phyloP scores from a whole-genome alignment of 2,888 invertebrate genomes.

The Drepanosiphum platanoidis region DNA sequence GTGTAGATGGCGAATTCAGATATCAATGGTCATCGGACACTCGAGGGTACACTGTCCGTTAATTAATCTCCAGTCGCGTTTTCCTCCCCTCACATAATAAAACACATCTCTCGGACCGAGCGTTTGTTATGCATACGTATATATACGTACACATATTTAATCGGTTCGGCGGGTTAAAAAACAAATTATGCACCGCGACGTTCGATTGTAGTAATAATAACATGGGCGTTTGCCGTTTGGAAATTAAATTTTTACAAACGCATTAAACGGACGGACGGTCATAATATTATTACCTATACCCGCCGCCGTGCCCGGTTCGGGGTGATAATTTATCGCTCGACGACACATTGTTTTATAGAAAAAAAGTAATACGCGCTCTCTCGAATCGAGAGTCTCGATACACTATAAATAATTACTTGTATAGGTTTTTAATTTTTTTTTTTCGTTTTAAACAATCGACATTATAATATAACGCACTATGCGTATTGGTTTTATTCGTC shows the following conservation, averaged over 20 bases:
- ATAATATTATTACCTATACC: no score
- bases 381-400: no score
- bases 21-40: conserved; percentile 60
- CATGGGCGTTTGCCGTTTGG: neutral
- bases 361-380: no score
- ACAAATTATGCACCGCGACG: neutral
- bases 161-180: conserved; percentile 20
- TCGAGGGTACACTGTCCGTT: conserved; percentile 41
- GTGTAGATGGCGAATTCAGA: conserved; percentile 49
- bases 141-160: conserved; percentile 17
- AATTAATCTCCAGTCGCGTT: conserved; percentile 47
- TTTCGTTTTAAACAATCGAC: no score
- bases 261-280: no score
- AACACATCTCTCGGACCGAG: conserved; percentile 14
- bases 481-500: no score
- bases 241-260: conserved; percentile 21
- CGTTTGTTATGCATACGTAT: neutral
- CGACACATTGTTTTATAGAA: neutral
- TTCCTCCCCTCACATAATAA: conserved; percentile 15
- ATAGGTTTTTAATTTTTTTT: no score
- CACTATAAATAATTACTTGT: no score
- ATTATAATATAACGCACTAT: no score
- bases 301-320: no score
- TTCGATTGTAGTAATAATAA: neutral
- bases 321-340: neutral